A percentile compares a stretch with the other conserved stretches of the same genome.
Conservation (phyloP, 1,140 invertebrate genomes). For the Zaprionus ghesquierei region DNA sequence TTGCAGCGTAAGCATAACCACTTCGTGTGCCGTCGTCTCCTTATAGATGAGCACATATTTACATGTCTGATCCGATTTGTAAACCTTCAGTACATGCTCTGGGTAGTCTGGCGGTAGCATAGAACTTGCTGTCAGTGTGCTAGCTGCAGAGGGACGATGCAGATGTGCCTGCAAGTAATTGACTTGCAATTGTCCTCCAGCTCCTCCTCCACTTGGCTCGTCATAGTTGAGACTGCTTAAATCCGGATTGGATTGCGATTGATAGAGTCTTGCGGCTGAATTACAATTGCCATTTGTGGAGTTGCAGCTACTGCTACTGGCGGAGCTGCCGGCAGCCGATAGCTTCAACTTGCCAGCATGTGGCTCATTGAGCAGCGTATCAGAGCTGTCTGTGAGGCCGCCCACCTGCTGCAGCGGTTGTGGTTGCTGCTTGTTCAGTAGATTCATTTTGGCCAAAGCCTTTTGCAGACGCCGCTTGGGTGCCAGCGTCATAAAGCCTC, state of each 20-base stretch:
- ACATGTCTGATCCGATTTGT: constrained; percentile 97
- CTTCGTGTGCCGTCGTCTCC: constrained; percentile 98
- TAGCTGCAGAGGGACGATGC: constrained; percentile 71
- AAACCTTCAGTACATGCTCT: constrained; percentile 99
- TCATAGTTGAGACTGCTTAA: constrained; percentile 90
- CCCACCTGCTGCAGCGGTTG: constrained; percentile 46
- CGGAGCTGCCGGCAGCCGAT: constrained; percentile 43
- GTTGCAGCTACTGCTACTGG: constrained; percentile 47
- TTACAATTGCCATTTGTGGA: constrained; percentile 45
- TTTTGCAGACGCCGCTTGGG: constrained; percentile 93
- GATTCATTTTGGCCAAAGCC: constrained; percentile 95
- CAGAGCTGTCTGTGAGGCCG: constrained; percentile 66
- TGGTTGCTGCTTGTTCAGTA: constrained; percentile 90
- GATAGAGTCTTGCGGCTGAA: constrained; percentile 85
- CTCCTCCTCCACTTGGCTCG: constrained; percentile 77
- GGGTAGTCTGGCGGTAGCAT: constrained; percentile 89
- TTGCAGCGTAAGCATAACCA: constrained; percentile 97
- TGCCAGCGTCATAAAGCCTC: constrained; percentile 92
- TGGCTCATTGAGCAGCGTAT: constrained; percentile 58
- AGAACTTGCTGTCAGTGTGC: constrained; percentile 60
- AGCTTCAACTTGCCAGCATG: constrained; percentile 48
- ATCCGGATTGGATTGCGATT: constrained; percentile 96
- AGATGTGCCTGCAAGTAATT: constrained; percentile 68
- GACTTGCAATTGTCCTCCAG: constrained; percentile 29
- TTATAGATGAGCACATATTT: constrained; percentile 99